Evolutionary conservation across 92 coral and sea anemone genomes (phyloP), one percentile per base, ranked within the genome.

Genomic region (Diadumene lineata): DNA sequence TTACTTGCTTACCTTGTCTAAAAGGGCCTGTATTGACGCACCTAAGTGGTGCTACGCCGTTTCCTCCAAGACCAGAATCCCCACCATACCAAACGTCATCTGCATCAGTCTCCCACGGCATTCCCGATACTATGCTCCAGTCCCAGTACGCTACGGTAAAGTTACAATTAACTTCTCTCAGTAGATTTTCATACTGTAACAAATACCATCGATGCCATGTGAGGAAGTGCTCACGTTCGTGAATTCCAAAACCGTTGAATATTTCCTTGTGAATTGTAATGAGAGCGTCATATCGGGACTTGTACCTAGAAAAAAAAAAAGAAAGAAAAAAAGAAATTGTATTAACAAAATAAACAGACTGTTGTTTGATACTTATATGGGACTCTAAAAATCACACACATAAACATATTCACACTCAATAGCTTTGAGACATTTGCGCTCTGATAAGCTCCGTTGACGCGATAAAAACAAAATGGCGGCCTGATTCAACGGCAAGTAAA

Each of bases 121-220:
- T 73, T 0, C 82, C 76, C 0, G 94, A 79, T 1, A 72, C 80
- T 4, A 72, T 28, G 31, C 91, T 86, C 94, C 94, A 93, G 33
- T 93, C 98, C 98, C 98, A 93, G 78, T 90, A 93, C 29, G 98
- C 79, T 1, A 90, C 67, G 4, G 98, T 93, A 34, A 93, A 69
- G 16, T 66, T 65, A 60, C 96, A 93, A 68, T 85, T 87, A 0
- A 90, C 88, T 53, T 62, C 69, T 7, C 93, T 82, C 31, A 93
- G 89, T 15, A 93, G 68, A 56, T 90, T 93, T 62, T 93, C 98
- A 53, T 87, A 90, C 57, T 84, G 89, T 6, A 93, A 66, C 38
- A 90, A 60, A 29, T 55, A 93, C 90, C 92, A 90, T 19, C 98
- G 88, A 78, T 93, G 98, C 98, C 98, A 93, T 1, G 98, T 31